A percentile compares a stretch with the other conserved stretches of the same genome.
Evolutionary conservation across 2,113 vertebrate genomes (phyloP).

Genomic region (Neodontobutis hainanensis): DNA sequence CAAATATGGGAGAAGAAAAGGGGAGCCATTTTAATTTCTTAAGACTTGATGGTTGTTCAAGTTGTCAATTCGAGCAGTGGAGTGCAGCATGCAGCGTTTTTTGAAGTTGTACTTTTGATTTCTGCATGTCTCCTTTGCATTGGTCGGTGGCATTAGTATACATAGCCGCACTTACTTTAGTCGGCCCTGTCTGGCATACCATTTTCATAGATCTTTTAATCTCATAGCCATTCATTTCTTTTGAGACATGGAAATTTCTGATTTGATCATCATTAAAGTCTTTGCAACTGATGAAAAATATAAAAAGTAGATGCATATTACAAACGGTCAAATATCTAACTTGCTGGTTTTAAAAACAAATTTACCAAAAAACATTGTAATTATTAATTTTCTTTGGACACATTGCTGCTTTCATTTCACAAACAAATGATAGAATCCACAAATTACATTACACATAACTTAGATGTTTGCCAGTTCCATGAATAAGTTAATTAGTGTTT

Average conservation of each 20-base stretch:
- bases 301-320: constrained; percentile 8
- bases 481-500: constrained; percentile 14
- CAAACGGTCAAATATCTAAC: constrained; percentile 4
- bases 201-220: constrained; percentile 59
- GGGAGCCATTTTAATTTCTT: neutral
- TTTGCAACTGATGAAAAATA: constrained; percentile 42
- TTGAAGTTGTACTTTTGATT: constrained; percentile 17
- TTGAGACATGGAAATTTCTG: constrained; percentile 35
- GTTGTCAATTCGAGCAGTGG: neutral
- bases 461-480: constrained; percentile 20
- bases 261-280: constrained; percentile 53
- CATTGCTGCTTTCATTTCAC: no score
- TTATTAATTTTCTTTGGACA: no score
- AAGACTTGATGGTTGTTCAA: constrained; percentile 10
- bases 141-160: constrained; percentile 56
- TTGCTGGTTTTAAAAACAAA: neutral
- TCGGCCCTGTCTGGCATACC: constrained; percentile 47
- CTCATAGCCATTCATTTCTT: constrained; percentile 48
- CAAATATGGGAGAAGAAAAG: constrained; percentile 29
- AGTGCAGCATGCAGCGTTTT: constrained; percentile 5
- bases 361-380: no score
- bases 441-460: neutral
- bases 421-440: neutral
- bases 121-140: neutral
- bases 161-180: constrained; percentile 44